Conservation (phyloP, 2,113 vertebrate genomes). For the Trinectes maculatus region DNA sequence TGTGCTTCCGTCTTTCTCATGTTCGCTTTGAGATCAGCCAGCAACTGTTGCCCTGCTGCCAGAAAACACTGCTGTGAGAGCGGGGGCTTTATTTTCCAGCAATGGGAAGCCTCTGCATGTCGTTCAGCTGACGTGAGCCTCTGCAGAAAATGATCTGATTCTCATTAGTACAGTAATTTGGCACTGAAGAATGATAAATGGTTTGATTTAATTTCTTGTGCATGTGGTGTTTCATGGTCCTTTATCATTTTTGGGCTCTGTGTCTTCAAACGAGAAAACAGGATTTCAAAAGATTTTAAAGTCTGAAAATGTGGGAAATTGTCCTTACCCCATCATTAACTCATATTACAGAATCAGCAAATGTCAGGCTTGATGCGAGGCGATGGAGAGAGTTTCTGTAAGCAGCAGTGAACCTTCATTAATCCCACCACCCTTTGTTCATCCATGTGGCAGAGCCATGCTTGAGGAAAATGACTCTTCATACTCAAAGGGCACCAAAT, state of each 20-base stretch:
- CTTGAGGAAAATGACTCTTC: constrained; percentile 73
- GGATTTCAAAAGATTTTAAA: constrained; percentile 8
- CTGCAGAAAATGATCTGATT: constrained; percentile 30
- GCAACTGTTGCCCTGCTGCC: constrained; percentile 50
- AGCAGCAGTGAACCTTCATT: constrained; percentile 53
- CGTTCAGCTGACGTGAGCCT: constrained; percentile 16
- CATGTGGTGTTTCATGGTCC: constrained; percentile 7
- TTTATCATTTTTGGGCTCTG: constrained; percentile 1
- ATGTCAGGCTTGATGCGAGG: constrained; percentile 14
- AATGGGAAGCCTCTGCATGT: constrained; percentile 12
- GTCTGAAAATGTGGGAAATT: background rate
- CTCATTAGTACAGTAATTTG: constrained; percentile 23
- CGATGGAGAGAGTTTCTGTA: constrained; percentile 41
- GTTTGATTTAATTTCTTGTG: constrained; percentile 8
- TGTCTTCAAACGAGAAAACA: constrained; percentile 4
- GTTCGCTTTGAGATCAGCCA: constrained; percentile 62
- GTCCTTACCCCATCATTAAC: constrained; percentile 27
- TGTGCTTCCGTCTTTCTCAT: background rate
- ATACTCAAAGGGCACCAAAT: constrained; percentile 69
- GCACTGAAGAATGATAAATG: constrained; percentile 25
- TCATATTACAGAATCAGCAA: constrained; percentile 31
- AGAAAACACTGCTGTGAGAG: constrained; percentile 29
- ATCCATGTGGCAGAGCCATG: constrained; percentile 68
- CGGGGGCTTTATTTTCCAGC: constrained; percentile 5
- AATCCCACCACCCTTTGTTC: constrained; percentile 70